Conservation (phyloP, 2,797 vertebrate genomes). For the Calcarius lapponicus region DNA sequence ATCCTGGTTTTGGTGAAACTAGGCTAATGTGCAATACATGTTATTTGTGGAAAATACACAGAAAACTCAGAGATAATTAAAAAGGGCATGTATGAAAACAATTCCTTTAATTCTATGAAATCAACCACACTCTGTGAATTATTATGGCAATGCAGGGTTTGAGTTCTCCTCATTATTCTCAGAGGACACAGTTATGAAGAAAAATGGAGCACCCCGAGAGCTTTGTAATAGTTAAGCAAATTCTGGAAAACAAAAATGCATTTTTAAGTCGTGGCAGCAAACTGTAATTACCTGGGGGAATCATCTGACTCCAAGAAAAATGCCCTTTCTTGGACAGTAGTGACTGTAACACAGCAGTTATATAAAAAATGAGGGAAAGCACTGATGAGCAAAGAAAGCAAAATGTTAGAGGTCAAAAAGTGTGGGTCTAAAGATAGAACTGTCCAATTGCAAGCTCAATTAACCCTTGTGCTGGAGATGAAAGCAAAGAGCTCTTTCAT, state of each 20-base stretch:
- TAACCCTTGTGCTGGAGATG: slow-evolving; percentile 26
- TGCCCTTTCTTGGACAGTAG: background rate
- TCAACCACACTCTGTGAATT: background rate
- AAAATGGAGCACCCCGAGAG: slow-evolving; percentile 38
- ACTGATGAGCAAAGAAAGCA: slow-evolving; percentile 31
- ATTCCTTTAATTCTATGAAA: slow-evolving; percentile 15
- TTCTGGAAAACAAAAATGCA: slow-evolving; percentile 59
- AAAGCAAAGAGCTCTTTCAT: slow-evolving; percentile 62
- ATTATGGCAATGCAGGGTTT: slow-evolving; percentile 44
- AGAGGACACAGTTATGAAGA: slow-evolving; percentile 39
- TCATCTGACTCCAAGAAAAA: background rate
- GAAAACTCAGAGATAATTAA: slow-evolving; percentile 6
- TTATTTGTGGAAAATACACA: background rate
- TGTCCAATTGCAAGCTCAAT: slow-evolving; percentile 26
- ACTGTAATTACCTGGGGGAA: slow-evolving; percentile 1
- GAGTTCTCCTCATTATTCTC: slow-evolving; percentile 25
- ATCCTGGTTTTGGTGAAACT: background rate
- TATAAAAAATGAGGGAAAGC: slow-evolving; percentile 11
- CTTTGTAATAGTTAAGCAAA: slow-evolving; percentile 40
- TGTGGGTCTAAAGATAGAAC: slow-evolving; percentile 55
- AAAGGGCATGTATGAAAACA: background rate
- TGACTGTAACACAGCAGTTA: background rate
- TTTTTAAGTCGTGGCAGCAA: slow-evolving; percentile 31
- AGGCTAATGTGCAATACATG: background rate
- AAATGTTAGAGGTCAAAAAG: slow-evolving; percentile 51